Base-by-base conservation (phyloP, 2,888 invertebrate genomes). In the Steinernema carpocapsae region DNA sequence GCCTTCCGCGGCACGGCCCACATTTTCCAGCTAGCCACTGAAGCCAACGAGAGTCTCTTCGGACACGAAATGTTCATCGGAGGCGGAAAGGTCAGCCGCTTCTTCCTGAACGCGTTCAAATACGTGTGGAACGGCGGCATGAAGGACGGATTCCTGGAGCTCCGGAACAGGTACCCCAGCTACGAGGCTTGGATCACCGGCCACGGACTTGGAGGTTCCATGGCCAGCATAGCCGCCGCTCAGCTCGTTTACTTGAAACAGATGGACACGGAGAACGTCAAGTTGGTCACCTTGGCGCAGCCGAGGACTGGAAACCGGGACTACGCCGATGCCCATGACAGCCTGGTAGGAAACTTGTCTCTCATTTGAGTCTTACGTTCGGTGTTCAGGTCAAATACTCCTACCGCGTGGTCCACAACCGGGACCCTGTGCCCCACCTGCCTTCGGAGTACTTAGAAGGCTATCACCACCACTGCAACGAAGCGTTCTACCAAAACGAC, bases 201-300 rank as follows among this genome's bases (percentile, higher is more conserved):
- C 10, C 83, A 82, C 73, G 82, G 80, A 14, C 77, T 83, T 19
- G 84, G 84, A 73, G 84, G 82, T 71, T 78, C 84, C 7, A 73
- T 84, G 37, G 84, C 83, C 46, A 80, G 83, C 17, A 73, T 84
- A 12, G 79, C 80, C 19, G 82, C 82, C 42, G 77, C 78, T 4
- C 79, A 81, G 71, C 72, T 84, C 48, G 74, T 84, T 59, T 72
- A 75, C 37, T 75, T 77, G 12, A 76, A 76, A 24, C 45, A 77
- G 29, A 76, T 78, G 24, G 74, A 76, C 42, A 74, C 79, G 14
- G 72, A 74, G 7, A 74, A 78, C n/a, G 78, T 84, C 37, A 78
- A 76, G 70, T 76, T 84, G 56, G 72, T 81, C 64, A 84, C 84
- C 14, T 84, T 79, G 72, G 83, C 83, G 42, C 80, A 84, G 70